phyloP scores from a whole-genome alignment of 2,113 vertebrate genomes.

The Toxotes chatareus region DNA sequence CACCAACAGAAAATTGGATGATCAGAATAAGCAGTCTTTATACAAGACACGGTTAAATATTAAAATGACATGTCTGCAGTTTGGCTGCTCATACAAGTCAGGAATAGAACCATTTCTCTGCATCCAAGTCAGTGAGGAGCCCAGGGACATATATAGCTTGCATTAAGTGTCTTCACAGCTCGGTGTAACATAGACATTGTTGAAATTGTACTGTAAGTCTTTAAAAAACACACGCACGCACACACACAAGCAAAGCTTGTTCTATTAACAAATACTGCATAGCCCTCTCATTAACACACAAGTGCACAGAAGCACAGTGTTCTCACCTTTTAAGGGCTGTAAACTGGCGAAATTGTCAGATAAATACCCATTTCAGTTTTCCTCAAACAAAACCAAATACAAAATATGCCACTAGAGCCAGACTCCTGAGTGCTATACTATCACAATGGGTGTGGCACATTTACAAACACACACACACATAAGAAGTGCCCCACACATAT shows the following conservation, averaged over 20 bases:
- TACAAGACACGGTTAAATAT: constrained; percentile 7
- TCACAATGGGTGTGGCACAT: background rate
- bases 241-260: background rate
- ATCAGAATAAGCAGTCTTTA: constrained; percentile 4
- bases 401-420: no score
- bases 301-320: constrained; percentile 13
- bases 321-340: background rate
- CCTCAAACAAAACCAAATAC: no score
- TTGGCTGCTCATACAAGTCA: constrained; percentile 14
- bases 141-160: background rate
- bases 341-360: background rate
- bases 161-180: background rate
- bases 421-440: background rate
- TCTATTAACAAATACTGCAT: background rate
- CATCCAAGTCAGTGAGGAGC: background rate
- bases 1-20: background rate
- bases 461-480: background rate
- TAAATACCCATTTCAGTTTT: no score
- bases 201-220: background rate
- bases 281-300: background rate
- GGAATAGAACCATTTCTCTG: constrained; percentile 24
- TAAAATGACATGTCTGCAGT: constrained; percentile 16
- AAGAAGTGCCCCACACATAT: background rate
- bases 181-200: background rate
- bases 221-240: no score